Conservation (phyloP, 2,888 invertebrate genomes). For the Macrosiphum euphorbiae region DNA sequence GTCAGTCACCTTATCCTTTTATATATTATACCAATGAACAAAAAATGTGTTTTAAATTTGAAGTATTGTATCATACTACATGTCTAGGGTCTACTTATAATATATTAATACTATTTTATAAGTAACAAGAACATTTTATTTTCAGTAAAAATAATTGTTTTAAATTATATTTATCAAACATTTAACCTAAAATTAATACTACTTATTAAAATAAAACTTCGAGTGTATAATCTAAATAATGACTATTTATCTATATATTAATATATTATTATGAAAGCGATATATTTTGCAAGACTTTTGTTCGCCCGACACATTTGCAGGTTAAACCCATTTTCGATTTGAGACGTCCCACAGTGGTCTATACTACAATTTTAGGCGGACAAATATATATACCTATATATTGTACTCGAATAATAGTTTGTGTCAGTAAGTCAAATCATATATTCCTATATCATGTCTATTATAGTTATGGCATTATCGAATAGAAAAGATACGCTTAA, state of each 20-base stretch:
- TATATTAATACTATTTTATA: too few species aligned
- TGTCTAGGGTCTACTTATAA: too few species aligned
- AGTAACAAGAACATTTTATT: too few species aligned
- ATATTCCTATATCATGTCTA: neutral
- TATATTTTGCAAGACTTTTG: too few species aligned
- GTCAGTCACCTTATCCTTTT: too few species aligned
- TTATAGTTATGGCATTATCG: neutral
- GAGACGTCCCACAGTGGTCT: too few species aligned
- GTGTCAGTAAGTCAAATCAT: conserved; percentile 1
- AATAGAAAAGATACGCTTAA: neutral
- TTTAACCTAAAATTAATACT: neutral
- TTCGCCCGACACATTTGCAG: neutral
- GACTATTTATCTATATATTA: neutral
- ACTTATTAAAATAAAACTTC: neutral
- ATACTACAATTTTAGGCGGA: too few species aligned
- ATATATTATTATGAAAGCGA: too few species aligned
- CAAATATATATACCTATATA: too few species aligned
- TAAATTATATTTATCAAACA: neutral
- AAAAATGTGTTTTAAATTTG: neutral
- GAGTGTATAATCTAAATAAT: too few species aligned
- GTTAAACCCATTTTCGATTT: neutral
- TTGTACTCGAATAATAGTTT: neutral
- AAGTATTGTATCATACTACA: neutral
- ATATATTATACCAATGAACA: too few species aligned
- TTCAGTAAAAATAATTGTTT: too few species aligned